Conservation (phyloP, 2,888 invertebrate genomes). For the Polylopha cassiicola region DNA sequence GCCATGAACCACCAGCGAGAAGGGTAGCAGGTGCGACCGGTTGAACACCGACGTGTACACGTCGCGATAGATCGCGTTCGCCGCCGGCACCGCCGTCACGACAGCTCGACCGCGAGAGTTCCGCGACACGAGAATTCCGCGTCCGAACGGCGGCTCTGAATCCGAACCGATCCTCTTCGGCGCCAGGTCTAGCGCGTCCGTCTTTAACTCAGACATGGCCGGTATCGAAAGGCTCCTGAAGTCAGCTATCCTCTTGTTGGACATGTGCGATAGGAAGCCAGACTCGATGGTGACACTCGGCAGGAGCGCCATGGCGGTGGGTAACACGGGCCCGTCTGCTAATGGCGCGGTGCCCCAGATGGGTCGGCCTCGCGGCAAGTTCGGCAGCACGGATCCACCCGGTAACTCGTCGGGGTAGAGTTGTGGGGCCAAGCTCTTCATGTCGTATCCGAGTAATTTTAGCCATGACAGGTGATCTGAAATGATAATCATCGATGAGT, state of each 20-base stretch:
- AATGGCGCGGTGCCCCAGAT: constrained; percentile 76
- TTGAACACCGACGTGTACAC: constrained; percentile 96
- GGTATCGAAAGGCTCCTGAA: constrained; percentile 86
- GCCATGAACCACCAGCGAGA: constrained; percentile 91
- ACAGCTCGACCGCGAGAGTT: constrained; percentile 87
- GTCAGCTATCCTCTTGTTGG: constrained; percentile 86
- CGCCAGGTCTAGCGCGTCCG: constrained; percentile 84
- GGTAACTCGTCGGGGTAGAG: constrained; percentile 84
- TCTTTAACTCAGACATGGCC: constrained; percentile 87
- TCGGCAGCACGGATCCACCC: constrained; percentile 81
- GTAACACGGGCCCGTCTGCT: constrained; percentile 72
- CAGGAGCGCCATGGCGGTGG: constrained; percentile 80
- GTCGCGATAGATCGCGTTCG: constrained; percentile 93
- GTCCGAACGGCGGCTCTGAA: constrained; percentile 92
- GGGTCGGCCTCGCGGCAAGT: constrained; percentile 75
- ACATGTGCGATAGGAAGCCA: constrained; percentile 88
- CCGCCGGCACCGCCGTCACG: constrained; percentile 90
- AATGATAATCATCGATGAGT: too few species aligned
- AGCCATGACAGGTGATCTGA: constrained; percentile 93
- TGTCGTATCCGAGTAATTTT: constrained; percentile 88
- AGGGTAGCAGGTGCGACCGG: constrained; percentile 90
- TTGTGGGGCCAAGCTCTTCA: constrained; percentile 91
- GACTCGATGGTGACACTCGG: constrained; percentile 87
- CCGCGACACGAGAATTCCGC: constrained; percentile 89
- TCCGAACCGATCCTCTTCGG: constrained; percentile 87